Conservation (phyloP, 2,888 invertebrate genomes). For the Zele albiditarsus region DNA sequence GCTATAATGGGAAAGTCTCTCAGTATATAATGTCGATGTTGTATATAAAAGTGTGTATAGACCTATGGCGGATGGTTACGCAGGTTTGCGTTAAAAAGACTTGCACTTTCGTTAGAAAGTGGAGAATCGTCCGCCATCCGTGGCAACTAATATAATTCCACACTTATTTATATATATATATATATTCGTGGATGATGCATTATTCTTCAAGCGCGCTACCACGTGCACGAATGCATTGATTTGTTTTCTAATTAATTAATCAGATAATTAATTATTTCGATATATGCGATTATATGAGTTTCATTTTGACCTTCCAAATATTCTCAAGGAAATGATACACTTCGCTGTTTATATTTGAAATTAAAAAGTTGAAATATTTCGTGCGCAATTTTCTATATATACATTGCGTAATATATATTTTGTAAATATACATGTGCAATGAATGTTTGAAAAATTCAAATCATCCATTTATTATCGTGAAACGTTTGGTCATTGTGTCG, state of each 20-base stretch:
- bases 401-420: too few relatives aligned
- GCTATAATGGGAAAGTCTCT: conserved; percentile 42
- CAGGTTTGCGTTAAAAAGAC: conserved; percentile 64
- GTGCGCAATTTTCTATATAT: too few relatives aligned
- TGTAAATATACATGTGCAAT: too few relatives aligned
- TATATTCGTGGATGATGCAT: neutral
- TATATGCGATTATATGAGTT: neutral
- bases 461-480: too few relatives aligned
- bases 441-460: too few relatives aligned
- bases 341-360: too few relatives aligned
- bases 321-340: neutral
- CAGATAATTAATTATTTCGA: neutral
- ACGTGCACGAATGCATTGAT: neutral
- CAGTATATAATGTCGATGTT: conserved; percentile 3
- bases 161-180: conserved; percentile 17
- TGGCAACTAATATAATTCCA: conserved; percentile 50
- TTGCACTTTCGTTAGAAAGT: conserved; percentile 72
- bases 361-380: too few relatives aligned
- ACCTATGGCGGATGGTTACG: conserved; percentile 54
- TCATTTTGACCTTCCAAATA: neutral
- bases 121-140: conserved; percentile 67
- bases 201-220: neutral
- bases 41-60: neutral
- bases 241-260: neutral
- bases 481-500: too few relatives aligned